Percentiles rank a stretch among this genome's conserved stretches.
Conservation (phyloP, 1,140 invertebrate genomes). For the Drosophila takahashii region DNA sequence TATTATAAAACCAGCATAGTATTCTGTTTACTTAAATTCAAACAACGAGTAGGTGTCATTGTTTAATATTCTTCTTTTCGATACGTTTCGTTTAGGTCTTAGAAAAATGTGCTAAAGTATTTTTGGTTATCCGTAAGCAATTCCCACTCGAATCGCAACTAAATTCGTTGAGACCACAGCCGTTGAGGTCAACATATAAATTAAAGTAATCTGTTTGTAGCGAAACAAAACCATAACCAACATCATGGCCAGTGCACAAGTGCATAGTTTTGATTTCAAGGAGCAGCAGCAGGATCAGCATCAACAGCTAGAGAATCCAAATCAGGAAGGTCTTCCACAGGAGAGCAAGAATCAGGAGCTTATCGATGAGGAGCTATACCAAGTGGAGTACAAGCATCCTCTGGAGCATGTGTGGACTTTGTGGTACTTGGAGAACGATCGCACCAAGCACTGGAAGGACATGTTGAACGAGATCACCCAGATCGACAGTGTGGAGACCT, state of each 20-base stretch:
- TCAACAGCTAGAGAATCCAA: slow-evolving; percentile 9
- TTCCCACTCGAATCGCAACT: slow-evolving; percentile 32
- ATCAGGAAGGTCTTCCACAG: not conserved
- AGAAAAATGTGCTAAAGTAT: slow-evolving; percentile 50
- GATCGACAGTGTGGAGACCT: slow-evolving; percentile 98
- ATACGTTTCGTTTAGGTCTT: slow-evolving; percentile 45
- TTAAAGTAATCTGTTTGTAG: slow-evolving; percentile 15
- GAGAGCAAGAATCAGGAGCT: not conserved
- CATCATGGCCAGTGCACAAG: slow-evolving; percentile 53
- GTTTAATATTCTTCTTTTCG: slow-evolving; percentile 46
- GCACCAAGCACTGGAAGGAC: slow-evolving; percentile 95
- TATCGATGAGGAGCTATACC: slow-evolving; percentile 31
- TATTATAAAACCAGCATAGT: slow-evolving; percentile 4
- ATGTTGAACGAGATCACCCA: slow-evolving; percentile 96
- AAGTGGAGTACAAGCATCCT: slow-evolving; percentile 91
- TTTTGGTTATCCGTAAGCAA: slow-evolving; percentile 43
- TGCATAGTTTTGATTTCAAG: slow-evolving; percentile 21
- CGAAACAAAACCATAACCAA: not conserved
- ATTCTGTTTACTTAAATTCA: not conserved
- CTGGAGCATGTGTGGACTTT: slow-evolving; percentile 98
- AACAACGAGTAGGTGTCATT: not conserved
- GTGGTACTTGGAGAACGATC: slow-evolving; percentile 98
- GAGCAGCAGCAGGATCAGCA: slow-evolving; percentile 10
- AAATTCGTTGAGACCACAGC: slow-evolving; percentile 36
- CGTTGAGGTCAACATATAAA: slow-evolving; percentile 11